These are phyloP conservation scores for cat (Felis catus) DNA, from an alignment of 2,113 vertebrate species.

Conservation along the genomic window F.catus_Fca126_mat1.0 CM031419.1:125850001-125850500, in stretches of 20 bases:
- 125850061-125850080: neutral
- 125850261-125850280: neutral
- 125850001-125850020: too few relatives aligned
- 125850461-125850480: constrained; percentile 5
- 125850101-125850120: neutral
- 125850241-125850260: neutral
- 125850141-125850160: neutral
- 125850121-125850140: neutral
- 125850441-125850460: constrained; percentile 10
- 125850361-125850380: neutral
- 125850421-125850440: neutral
- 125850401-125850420: constrained; percentile 1
- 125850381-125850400: neutral
- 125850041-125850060: neutral
- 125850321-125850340: neutral
- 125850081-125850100: neutral
- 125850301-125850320: neutral
- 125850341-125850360: neutral
- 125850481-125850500: neutral
- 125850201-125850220: neutral
- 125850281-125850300: neutral
- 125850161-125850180: neutral
- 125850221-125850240: neutral
- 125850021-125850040: neutral
- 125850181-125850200: neutral